Evolutionary conservation across 2,888 invertebrate genomes (phyloP), one percentile per base, ranked within the genome.

Genomic region (Sesamia inferens): DNA sequence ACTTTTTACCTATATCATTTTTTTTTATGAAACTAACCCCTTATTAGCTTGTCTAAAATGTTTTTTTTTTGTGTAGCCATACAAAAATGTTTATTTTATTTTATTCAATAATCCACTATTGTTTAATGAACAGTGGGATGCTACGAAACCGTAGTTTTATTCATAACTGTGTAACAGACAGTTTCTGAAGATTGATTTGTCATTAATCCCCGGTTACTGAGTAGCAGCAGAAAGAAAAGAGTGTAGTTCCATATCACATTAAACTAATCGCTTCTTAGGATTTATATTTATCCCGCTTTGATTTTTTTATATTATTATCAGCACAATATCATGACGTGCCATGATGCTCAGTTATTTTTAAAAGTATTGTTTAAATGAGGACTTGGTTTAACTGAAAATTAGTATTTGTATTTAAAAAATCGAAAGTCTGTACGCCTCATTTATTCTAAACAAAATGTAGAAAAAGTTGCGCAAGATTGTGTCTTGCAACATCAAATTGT

Each of bases 311-410:
- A 24, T 72, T 31, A 44, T 63, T 72, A 62, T 42, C 75, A 76
- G 73, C 73, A 76, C 76, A 76, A 79, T 58, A 62, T n/a, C 42
- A 72, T 76, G 79, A 73, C 74, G 48, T 63, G 79, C 13, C 57
- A 22, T 51, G 44, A 24, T 1, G 39, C 31, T 78, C 31, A 2
- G 31, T 62, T 79, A 72, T 51, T 79, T 76, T 57, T 57, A 44
- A 48, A 72, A 57, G 62, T 54, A 8, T 3, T 48, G 13, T 64
- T 47, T 24, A 3, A 19, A 0, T 19, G 19, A 19, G 24, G 47
- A 48, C 16, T 11, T 63, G 11, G 11, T 44, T 22, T 0, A 22
- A 11, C 16, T 11, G 42, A n/a, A 62, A 3, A 59, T 59, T 31
- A 31, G 6, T n/a, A 14, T 14, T 39, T 14, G n/a, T 39, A 39